Conservation (phyloP, 1,140 invertebrate species). For the Tribolium castaneum region DNA sequence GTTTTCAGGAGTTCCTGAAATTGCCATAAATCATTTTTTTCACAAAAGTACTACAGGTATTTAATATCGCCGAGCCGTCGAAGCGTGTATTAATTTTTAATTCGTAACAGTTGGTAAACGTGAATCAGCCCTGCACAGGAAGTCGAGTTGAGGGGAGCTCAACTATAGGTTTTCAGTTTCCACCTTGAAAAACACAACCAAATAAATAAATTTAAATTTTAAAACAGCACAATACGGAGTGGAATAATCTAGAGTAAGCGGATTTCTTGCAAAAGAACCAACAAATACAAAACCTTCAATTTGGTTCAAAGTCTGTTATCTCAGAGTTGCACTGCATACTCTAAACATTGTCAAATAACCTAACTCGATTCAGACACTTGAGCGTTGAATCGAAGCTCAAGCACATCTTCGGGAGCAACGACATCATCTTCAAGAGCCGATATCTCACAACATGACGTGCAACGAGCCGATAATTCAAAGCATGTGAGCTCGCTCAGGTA, state of each 20-base stretch:
- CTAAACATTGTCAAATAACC: no score
- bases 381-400: no score
- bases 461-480: slow-evolving; percentile 37
- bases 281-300: no score
- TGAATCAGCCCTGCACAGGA: slow-evolving; percentile 19
- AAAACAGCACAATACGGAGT: no score
- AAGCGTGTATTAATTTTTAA: slow-evolving; percentile 14
- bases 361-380: no score
- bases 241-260: no score
- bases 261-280: no score
- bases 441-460: slow-evolving; percentile 38
- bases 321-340: no score
- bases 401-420: slow-evolving; percentile 19
- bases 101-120: slow-evolving; percentile 33
- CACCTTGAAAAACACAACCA: not conserved
- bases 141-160: not conserved
- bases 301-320: no score
- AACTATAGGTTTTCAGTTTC: slow-evolving; percentile 14
- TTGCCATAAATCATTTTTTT: slow-evolving; percentile 1
- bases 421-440: slow-evolving; percentile 20
- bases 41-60: not conserved
- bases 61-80: not conserved
- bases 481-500: slow-evolving; percentile 23
- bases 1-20: not conserved
- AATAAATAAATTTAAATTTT: no score